Evolutionary conservation across 2,113 vertebrate genomes (phyloP).

Genomic region (Macaca mulatta): DNA sequence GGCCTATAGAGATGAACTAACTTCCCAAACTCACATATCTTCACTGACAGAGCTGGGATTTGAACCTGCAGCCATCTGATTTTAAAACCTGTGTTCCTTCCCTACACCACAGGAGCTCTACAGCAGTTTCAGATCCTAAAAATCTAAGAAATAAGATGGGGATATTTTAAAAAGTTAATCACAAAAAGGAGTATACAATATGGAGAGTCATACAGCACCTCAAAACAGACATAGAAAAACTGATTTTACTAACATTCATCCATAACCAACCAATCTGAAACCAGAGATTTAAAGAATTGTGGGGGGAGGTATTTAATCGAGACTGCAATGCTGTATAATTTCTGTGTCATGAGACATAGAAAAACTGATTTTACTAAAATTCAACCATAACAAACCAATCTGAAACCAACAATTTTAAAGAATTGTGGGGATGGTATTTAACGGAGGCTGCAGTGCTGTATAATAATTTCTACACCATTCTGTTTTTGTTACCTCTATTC

Average conservation of each 20-base stretch:
- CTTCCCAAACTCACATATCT: background rate
- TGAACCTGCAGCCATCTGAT: background rate
- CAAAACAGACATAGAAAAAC: background rate
- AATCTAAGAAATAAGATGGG: background rate
- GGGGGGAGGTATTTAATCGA: background rate
- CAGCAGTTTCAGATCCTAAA: background rate
- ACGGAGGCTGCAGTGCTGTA: background rate
- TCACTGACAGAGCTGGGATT: background rate
- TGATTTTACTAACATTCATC: background rate
- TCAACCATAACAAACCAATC: background rate
- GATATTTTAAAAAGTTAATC: background rate
- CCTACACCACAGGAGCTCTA: background rate
- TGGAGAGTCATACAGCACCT: background rate
- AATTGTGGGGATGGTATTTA: background rate
- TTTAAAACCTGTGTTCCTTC: background rate
- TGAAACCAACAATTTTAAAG: background rate
- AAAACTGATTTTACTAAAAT: background rate
- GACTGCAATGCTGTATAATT: background rate
- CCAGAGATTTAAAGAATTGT: background rate
- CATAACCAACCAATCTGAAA: background rate
- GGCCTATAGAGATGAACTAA: background rate
- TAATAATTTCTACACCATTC: background rate
- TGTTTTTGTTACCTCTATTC: background rate
- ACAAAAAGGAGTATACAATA: background rate
- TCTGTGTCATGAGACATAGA: background rate